Evolutionary conservation across 2,113 vertebrate species (phyloP).

Genomic region (Neofelis nebulosa): DNA sequence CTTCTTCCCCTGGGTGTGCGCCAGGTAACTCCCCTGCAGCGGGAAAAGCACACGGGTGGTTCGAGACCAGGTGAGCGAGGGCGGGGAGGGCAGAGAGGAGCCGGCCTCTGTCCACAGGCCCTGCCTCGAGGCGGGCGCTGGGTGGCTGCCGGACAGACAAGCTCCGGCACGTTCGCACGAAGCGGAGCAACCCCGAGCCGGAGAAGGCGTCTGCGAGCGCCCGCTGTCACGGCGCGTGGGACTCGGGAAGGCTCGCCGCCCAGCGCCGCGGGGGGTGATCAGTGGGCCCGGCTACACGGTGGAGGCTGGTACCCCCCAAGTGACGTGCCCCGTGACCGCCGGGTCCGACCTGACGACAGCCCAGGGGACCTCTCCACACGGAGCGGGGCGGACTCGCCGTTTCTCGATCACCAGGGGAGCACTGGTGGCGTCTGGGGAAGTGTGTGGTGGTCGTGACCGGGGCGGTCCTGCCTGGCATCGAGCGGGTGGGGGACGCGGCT

Average conservation of each 20-base stretch:
- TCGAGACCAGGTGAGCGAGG: too few species aligned
- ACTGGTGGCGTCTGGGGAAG: neutral
- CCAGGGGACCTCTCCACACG: neutral
- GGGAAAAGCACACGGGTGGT: neutral
- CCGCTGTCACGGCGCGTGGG: fast-evolving
- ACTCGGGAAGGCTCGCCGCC: neutral
- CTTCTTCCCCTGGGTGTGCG: slow-evolving; percentile 99
- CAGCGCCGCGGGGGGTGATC: neutral
- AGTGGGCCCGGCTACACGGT: neutral
- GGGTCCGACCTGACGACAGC: neutral
- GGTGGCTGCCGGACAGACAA: fast-evolving
- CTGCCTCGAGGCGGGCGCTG: too few species aligned
- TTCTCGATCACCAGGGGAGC: neutral
- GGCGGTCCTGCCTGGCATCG: neutral
- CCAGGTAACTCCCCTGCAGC: slow-evolving; percentile 95
- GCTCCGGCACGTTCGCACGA: too few species aligned
- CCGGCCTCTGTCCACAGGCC: neutral
- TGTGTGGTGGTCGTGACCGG: too few species aligned
- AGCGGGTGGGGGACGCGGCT: too few species aligned
- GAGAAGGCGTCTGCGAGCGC: neutral
- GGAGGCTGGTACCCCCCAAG: neutral
- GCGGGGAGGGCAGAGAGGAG: too few species aligned
- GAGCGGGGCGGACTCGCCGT: neutral
- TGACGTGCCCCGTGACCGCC: neutral
- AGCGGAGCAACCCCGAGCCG: neutral